Evolutionary conservation across 1,140 invertebrate species (phyloP), one percentile per base, ranked within the genome.

Genomic region (Wiebesia pumilae): DNA sequence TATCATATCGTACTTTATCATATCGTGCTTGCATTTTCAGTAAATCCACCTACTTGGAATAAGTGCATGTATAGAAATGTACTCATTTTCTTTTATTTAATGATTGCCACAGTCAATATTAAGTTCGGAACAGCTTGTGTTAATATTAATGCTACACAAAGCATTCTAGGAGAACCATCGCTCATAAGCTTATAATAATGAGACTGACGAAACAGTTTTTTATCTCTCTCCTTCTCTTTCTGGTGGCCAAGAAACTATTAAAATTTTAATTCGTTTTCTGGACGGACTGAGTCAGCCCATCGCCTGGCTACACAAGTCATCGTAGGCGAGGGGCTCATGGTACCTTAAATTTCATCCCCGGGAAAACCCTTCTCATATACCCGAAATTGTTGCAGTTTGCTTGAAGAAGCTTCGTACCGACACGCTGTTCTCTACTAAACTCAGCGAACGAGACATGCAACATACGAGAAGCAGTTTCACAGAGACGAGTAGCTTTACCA

Each of bases 211-310:
- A 12, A 19, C 24, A n/a, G 6, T 65, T 65, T 65, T 65, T n/a
- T 3, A 21, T 16, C 19, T 62, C 54, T 62, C 54, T 73, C 3
- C 35, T 10, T 27, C 27, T 47, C 75, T 21, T 33, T 14, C 47
- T n/a, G 1, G 7, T 27, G 33, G 0, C 19, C 21, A n/a, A 47
- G 19, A 51, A 78, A 78, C 9, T 51, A 51, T 78, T 78, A 51
- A 78, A 51, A 51, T 78, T 78, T 78, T 78, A 38, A 78, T 78
- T 78, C 75, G 38, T 33, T 47, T 78, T n/a, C 1, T 10, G 51
- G 51, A 16, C 19, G 51, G 51, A 47, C 21, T 77, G 38, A 77
- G 38, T 77, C 24, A 77, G 40, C 33, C 67, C 30, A 30, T n/a
- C 10, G 43, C 40, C 10, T 27, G 14, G n/a, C 19, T 51, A 27